Conservation (phyloP, 1,140 invertebrate species). For the Oreohelix idahoensis region DNA sequence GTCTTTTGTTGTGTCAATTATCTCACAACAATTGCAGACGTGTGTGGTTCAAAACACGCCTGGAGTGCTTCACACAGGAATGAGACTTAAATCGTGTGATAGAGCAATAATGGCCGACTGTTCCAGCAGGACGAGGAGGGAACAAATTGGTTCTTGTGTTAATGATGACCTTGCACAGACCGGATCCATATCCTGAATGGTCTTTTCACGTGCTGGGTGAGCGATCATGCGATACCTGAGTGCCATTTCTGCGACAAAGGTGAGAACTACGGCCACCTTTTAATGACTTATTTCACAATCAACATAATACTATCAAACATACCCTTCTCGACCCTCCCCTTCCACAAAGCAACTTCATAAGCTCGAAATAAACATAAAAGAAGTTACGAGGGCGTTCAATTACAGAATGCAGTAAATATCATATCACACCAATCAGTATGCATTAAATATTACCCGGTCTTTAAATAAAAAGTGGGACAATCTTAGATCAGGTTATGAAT, state of each 20-base stretch:
- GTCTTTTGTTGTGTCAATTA: conserved; percentile 18
- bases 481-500: too few species aligned
- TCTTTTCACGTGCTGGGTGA: conserved; percentile 10
- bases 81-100: background rate
- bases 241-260: background rate
- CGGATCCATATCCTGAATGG: background rate
- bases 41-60: background rate
- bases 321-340: too few species aligned
- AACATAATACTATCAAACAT: too few species aligned
- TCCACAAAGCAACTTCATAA: too few species aligned
- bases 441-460: too few species aligned
- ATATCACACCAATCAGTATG: too few species aligned
- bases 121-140: background rate
- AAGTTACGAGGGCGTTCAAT: too few species aligned
- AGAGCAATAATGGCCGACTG: background rate
- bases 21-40: background rate
- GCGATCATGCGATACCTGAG: background rate
- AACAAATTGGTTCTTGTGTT: conserved; percentile 14
- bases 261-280: background rate
- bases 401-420: too few species aligned
- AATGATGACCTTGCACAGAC: conserved; percentile 6
- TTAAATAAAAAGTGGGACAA: too few species aligned
- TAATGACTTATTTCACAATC: background rate
- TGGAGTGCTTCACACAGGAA: background rate
- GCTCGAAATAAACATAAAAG: too few species aligned